A percentile compares a stretch with the other conserved stretches of the same genome.
Evolutionary conservation across 2,797 vertebrate species (phyloP).

Genomic region (Nyctalus aviator): DNA sequence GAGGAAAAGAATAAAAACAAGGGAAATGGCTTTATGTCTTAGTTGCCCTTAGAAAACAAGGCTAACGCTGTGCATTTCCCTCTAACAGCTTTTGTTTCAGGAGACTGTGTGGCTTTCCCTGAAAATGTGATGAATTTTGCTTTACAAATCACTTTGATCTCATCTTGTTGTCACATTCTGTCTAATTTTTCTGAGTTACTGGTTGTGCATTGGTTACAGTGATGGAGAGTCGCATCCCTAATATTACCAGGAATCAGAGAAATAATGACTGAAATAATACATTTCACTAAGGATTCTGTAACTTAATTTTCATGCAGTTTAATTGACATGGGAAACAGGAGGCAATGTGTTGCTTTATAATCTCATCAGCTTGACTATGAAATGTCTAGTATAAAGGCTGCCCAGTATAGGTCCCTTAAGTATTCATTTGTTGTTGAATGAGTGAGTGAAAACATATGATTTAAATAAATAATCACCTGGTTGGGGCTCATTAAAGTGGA

Average conservation of each 20-base stretch:
- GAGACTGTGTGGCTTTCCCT: slow-evolving; percentile 52
- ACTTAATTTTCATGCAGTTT: slow-evolving; percentile 62
- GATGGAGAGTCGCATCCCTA: slow-evolving; percentile 66
- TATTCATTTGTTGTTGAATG: background rate
- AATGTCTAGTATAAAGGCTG: background rate
- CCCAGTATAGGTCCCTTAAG: background rate
- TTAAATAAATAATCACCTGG: slow-evolving; percentile 17
- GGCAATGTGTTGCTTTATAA: slow-evolving; percentile 2
- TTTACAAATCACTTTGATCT: slow-evolving; percentile 70
- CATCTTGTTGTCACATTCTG: slow-evolving; percentile 65
- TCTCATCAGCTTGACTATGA: background rate
- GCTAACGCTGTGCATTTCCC: slow-evolving; percentile 67
- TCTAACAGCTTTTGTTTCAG: slow-evolving; percentile 49
- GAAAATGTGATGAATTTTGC: slow-evolving; percentile 66
- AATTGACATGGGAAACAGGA: slow-evolving; percentile 49
- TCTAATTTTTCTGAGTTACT: slow-evolving; percentile 78
- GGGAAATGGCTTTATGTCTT: slow-evolving; percentile 56
- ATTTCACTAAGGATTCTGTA: slow-evolving; percentile 58
- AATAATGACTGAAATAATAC: slow-evolving; percentile 61
- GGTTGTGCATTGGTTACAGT: slow-evolving; percentile 48
- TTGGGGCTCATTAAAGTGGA: background rate
- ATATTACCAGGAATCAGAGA: slow-evolving; percentile 62
- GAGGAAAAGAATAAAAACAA: slow-evolving; percentile 30
- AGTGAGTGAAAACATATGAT: slow-evolving; percentile 7
- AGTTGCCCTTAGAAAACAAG: slow-evolving; percentile 55